Evolutionary conservation across 2,113 vertebrate species (phyloP), one percentile per base, ranked within the genome.

Genomic region (Castor canadensis): DNA sequence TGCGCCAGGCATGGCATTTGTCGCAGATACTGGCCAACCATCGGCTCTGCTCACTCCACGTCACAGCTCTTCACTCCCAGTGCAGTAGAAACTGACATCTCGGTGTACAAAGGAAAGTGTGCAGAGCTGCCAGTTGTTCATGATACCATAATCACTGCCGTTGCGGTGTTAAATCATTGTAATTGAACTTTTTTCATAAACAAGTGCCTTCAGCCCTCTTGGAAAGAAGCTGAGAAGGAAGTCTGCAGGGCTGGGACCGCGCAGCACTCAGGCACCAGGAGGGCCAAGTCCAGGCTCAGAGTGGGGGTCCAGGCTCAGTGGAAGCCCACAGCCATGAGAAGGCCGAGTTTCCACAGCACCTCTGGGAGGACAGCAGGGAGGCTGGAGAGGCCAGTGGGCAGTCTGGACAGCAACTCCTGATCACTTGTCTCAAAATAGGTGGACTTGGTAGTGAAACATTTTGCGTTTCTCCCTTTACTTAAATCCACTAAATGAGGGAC

Each of bases 1-100:
- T 90, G 95, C 80, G 95, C 96, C 94, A 71, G 75, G 97, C 88
- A 88, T 96, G 86, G 93, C 92, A 96, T 98, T 97, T 96, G 98
- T 98, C 98, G 97, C 91, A 91, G 97, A 95, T 97, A 96, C 87
- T 91, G 95, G 96, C 72, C 85, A 89, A 60, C 92, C 96, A 94
- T 95, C 96, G 94, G 97, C 73, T 58, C 81, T 94, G 0, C 62
- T 52, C 92, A 40, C 20, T 10, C 24, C 2, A 0, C 11, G 66
- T 90, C 66, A 0, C 54, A n/a, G 76, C 60, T 95, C 96, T 40
- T 72, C 91, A 96, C 87, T 97, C 86, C 76, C 66, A 83, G 97
- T 96, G 69, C 83, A 87, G 87, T 60, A 82, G 93, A 52, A 93
- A 90, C 80, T 79, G 56, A 66, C 79, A 6, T 77, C 83, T 87